Percentiles rank a stretch among this genome's conserved stretches.
phyloP scores from a whole-genome alignment of 92 coral and sea anemone genomes.

The Scolanthus callimorphus region DNA sequence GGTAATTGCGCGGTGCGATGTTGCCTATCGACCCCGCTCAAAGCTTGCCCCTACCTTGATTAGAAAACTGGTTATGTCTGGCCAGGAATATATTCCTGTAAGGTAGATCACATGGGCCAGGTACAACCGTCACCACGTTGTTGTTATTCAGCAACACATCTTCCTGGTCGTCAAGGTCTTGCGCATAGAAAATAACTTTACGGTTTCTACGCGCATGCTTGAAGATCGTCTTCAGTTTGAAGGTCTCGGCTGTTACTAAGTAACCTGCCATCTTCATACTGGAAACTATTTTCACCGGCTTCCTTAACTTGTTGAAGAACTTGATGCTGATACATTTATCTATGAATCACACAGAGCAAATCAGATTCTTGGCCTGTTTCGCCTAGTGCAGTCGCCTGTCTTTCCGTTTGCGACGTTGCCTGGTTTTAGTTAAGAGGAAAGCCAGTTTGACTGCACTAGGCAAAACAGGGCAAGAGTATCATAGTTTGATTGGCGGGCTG shows the following conservation, averaged over 20 bases:
- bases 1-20: too few species aligned
- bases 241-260: constrained; percentile 89
- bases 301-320: constrained; percentile 84
- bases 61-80: constrained; percentile 41
- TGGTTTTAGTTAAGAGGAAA: too few species aligned
- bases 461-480: too few species aligned
- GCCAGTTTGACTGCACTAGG: too few species aligned
- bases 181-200: constrained; percentile 95
- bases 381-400: too few species aligned
- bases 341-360: constrained; percentile 12
- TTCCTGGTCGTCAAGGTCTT: constrained; percentile 73
- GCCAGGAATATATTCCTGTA: constrained; percentile 52
- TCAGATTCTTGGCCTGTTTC: too few species aligned
- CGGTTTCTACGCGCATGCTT: constrained; percentile 95
- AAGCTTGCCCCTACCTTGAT: too few species aligned
- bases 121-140: constrained; percentile 80
- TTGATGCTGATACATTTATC: constrained; percentile 89
- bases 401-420: too few species aligned
- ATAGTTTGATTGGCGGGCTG: too few species aligned
- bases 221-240: constrained; percentile 91
- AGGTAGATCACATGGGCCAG: constrained; percentile 74
- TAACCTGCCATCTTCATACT: constrained; percentile 93
- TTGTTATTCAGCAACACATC: constrained; percentile 78
- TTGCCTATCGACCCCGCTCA: too few species aligned
- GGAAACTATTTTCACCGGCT: constrained; percentile 83